A percentile compares a stretch with the other conserved stretches of the same genome.
phyloP scores from a whole-genome alignment of 2,113 vertebrate genomes.

The Cnemophilus loriae region DNA sequence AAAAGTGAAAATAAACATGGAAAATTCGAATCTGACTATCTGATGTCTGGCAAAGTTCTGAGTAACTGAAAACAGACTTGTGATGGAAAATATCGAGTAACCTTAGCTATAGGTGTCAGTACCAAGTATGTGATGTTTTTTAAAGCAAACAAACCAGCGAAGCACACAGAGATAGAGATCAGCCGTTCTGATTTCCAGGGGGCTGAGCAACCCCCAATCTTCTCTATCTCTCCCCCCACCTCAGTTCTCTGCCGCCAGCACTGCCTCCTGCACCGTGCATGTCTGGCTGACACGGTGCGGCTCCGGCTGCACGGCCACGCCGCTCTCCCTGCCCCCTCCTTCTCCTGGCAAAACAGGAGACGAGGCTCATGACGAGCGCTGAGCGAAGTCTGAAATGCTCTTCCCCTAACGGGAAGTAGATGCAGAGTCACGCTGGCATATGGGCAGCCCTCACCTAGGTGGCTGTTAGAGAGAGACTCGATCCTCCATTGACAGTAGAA shows the following conservation, averaged over 20 bases:
- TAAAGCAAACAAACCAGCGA: background rate
- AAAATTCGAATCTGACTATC: background rate
- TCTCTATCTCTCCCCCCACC: background rate
- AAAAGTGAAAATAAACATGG: conserved; percentile 7
- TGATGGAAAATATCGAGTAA: conserved; percentile 45
- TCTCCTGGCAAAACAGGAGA: conserved; percentile 14
- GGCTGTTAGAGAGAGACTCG: conserved; percentile 17
- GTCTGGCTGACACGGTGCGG: background rate
- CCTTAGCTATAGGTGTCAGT: conserved; percentile 19
- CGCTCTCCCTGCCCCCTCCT: conserved; percentile 43
- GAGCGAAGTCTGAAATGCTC: conserved; percentile 1
- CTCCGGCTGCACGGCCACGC: background rate
- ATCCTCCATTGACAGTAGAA: background rate
- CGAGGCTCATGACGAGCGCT: background rate
- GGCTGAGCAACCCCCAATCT: background rate
- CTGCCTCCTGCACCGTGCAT: background rate
- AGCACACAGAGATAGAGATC: conserved; percentile 11
- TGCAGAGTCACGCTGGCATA: conserved; percentile 52
- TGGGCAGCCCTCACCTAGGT: conserved; percentile 31
- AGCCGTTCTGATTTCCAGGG: background rate
- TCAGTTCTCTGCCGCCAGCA: background rate
- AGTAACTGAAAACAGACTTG: conserved; percentile 49
- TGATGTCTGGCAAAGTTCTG: conserved; percentile 22
- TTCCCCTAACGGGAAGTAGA: conserved; percentile 16
- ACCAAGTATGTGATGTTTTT: background rate